Conservation (phyloP, 1,140 invertebrate species). For the Euglossa dilemma region DNA sequence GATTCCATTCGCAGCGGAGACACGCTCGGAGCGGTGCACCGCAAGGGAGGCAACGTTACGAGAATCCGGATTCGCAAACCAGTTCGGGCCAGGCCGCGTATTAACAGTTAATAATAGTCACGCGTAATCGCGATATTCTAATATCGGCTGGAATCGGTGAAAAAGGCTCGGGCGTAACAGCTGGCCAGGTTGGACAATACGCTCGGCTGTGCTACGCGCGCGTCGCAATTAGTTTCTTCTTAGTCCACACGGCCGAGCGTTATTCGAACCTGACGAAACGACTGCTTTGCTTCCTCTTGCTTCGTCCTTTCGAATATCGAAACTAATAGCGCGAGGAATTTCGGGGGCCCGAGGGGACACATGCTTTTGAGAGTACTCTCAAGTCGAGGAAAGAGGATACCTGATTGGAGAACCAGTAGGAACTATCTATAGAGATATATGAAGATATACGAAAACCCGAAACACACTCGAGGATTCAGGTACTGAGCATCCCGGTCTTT, state of each 20-base stretch:
- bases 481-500: no score
- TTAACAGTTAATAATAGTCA: constrained; percentile 49
- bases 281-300: no score
- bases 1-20: not conserved
- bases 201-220: not conserved
- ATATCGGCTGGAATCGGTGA: constrained; percentile 8
- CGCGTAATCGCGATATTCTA: constrained; percentile 38
- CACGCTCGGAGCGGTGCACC: not conserved
- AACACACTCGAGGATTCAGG: not conserved
- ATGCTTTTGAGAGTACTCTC: no score
- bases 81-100: constrained; percentile 16
- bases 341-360: no score
- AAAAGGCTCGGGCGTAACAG: not conserved
- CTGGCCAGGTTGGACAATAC: not conserved
- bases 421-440: not conserved
- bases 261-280: not conserved
- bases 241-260: not conserved
- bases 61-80: constrained; percentile 45
- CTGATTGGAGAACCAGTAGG: no score
- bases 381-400: no score
- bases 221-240: not conserved
- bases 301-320: no score
- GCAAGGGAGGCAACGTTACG: constrained; percentile 1
- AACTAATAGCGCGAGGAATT: no score
- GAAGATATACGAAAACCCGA: not conserved